Conservation (phyloP, 1,140 invertebrate species). For the Marisa cornuarietis region DNA sequence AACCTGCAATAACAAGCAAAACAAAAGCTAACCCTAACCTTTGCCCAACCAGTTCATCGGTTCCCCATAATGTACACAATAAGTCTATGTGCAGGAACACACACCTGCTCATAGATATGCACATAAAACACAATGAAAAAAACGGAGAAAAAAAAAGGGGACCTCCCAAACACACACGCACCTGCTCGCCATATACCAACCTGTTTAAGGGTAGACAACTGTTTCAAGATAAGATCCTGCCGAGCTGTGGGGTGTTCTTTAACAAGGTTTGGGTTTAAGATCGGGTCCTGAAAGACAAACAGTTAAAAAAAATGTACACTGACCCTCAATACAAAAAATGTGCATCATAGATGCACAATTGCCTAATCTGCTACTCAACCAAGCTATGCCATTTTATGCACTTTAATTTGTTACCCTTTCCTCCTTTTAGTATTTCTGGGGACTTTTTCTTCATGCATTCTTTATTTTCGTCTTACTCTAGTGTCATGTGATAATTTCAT, state of each 20-base stretch:
- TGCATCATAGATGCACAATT: too few relatives aligned
- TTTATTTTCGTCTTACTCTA: too few relatives aligned
- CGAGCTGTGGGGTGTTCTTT: slow-evolving; percentile 59
- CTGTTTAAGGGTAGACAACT: slow-evolving; percentile 61
- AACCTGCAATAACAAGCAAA: too few relatives aligned
- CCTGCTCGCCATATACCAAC: slow-evolving; percentile 64
- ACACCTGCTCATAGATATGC: too few relatives aligned
- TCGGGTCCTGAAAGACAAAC: slow-evolving; percentile 51
- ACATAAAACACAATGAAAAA: not conserved
- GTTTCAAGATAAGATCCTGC: slow-evolving; percentile 61
- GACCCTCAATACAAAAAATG: too few relatives aligned
- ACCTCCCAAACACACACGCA: not conserved
- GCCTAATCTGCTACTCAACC: too few relatives aligned
- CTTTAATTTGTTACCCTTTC: too few relatives aligned
- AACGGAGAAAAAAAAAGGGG: not conserved
- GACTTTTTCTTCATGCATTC: too few relatives aligned
- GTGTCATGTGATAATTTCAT: too few relatives aligned
- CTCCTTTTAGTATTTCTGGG: too few relatives aligned
- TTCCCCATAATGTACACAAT: not conserved
- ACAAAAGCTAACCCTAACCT: too few relatives aligned
- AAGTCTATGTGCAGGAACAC: not conserved
- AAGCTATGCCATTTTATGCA: too few relatives aligned
- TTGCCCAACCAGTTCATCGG: not conserved
- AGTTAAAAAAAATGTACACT: slow-evolving; percentile 1
- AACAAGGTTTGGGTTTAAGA: slow-evolving; percentile 58